Evolutionary conservation across 1,140 invertebrate genomes (phyloP).

Genomic region (Sycophila sp.): DNA sequence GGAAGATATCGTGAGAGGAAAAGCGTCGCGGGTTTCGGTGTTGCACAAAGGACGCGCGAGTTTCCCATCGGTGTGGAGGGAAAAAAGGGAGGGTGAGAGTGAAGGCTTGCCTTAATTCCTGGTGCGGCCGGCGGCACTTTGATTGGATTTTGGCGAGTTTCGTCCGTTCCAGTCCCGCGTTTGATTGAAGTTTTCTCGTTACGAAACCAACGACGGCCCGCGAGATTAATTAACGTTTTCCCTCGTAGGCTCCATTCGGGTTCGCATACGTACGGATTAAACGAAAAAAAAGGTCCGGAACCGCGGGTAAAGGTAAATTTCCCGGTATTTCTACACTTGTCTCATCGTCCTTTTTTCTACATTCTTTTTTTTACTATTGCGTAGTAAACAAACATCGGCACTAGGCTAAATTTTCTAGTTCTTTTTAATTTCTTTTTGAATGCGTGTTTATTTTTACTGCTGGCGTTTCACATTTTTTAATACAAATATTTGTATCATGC

Average conservation of each 20-base stretch:
- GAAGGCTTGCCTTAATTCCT: conserved; percentile 19
- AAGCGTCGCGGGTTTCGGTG: too few species aligned
- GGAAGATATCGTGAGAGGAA: neutral
- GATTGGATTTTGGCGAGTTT: conserved; percentile 17
- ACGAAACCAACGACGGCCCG: neutral
- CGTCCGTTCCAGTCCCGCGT: neutral
- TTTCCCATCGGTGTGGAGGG: too few species aligned
- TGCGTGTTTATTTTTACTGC: neutral
- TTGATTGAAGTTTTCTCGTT: conserved; percentile 33
- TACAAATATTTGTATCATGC: too few species aligned
- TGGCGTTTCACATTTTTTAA: neutral
- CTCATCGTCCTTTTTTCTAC: too few species aligned
- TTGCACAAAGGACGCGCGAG: neutral
- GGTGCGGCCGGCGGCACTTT: neutral
- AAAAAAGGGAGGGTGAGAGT: neutral
- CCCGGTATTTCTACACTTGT: too few species aligned
- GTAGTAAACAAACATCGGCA: too few species aligned
- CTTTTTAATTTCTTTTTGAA: neutral
- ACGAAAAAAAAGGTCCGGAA: neutral
- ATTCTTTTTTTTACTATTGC: too few species aligned
- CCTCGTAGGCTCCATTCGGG: neutral
- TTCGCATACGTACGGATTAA: conserved; percentile 22
- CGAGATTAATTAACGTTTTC: conserved; percentile 7
- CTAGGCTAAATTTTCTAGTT: too few species aligned
- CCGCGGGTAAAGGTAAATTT: conserved; percentile 5